Evolutionary conservation across 1,140 invertebrate species (phyloP).

Genomic region (Polyergus mexicanus): DNA sequence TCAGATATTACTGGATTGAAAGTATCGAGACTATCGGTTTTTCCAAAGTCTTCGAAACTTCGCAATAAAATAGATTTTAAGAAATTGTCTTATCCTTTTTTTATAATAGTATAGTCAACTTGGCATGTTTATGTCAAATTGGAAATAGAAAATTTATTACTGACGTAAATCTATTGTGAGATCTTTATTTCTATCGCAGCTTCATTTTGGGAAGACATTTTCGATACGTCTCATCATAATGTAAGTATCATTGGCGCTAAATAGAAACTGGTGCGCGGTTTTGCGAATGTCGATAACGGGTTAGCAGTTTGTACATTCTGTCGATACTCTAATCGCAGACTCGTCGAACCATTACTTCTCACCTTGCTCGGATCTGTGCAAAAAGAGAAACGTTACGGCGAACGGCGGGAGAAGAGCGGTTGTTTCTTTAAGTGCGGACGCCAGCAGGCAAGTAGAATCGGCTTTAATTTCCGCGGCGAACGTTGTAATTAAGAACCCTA

Average conservation of each 20-base stretch:
- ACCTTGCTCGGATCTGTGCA: slow-evolving; percentile 37
- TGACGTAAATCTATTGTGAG: background rate
- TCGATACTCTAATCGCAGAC: slow-evolving; percentile 65
- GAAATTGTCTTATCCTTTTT: background rate
- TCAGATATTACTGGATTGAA: background rate
- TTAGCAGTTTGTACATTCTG: slow-evolving; percentile 54
- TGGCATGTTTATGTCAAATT: background rate
- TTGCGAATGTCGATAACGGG: slow-evolving; percentile 26
- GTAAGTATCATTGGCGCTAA: slow-evolving; percentile 27
- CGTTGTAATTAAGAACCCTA: slow-evolving; percentile 79
- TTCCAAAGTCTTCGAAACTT: background rate
- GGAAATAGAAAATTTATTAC: background rate
- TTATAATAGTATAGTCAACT: background rate
- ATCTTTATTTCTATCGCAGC: background rate
- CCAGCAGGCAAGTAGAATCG: slow-evolving; percentile 76
- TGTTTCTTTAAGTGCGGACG: slow-evolving; percentile 65
- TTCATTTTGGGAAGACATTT: background rate
- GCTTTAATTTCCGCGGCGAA: slow-evolving; percentile 69
- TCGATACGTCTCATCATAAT: background rate
- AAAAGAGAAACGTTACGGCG: slow-evolving; percentile 41
- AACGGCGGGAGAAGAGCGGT: slow-evolving; percentile 57
- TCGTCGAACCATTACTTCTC: slow-evolving; percentile 71
- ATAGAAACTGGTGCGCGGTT: background rate
- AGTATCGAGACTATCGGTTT: background rate
- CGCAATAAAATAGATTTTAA: background rate